Base-by-base conservation (phyloP, 2,888 invertebrate species). In the Arge pagana region DNA sequence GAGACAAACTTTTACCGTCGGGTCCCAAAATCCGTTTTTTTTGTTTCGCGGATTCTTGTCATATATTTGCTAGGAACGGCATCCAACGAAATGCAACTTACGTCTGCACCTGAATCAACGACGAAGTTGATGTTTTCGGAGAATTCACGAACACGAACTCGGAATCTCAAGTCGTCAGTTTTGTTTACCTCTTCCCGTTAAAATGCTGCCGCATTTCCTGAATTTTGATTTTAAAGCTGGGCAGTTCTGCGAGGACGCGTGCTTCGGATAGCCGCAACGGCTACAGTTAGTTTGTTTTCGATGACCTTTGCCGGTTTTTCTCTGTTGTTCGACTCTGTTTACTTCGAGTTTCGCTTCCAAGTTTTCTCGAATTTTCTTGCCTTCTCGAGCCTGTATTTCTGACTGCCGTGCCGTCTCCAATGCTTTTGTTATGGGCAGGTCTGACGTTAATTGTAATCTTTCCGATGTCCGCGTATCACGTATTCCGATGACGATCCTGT, bases 401-500 rank as follows among this genome's bases (percentile, higher is more conserved):
- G 52, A 35, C 41, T 54, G 49, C 8, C 41, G 33, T 10, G 42
- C 52, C 21, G 28, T 24, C 16, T 18, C 24, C 26, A 53, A 33
- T 15, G 54, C 58, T 4, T 50, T 40, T 2, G 31, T 42, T 23
- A 59, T 28, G 1, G 60, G 55, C 6, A 55, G 35, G 21, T 51
- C 35, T 6, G 48, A 11, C 40, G 35, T 33, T 30, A 52, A 23
- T 28, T 62, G 60, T 5, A 63, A 42, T 23, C 49, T 48, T 31
- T 62, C 56, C 3, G 48, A 53, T 4, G 59, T 58, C 50, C 33
- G 35, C 5, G 18, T n/a, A 43, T 65, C 60, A 26, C 21, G 6
- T 41, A 65, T 58, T 6, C 64, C 63, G 4, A 65, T 60, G 10
- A 61, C 54, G 33, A 65, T 63, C 13, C 55, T 37, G 49, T 65